Evolutionary conservation across 2,888 invertebrate species (phyloP).

Genomic region (Xestia sexstrigata): DNA sequence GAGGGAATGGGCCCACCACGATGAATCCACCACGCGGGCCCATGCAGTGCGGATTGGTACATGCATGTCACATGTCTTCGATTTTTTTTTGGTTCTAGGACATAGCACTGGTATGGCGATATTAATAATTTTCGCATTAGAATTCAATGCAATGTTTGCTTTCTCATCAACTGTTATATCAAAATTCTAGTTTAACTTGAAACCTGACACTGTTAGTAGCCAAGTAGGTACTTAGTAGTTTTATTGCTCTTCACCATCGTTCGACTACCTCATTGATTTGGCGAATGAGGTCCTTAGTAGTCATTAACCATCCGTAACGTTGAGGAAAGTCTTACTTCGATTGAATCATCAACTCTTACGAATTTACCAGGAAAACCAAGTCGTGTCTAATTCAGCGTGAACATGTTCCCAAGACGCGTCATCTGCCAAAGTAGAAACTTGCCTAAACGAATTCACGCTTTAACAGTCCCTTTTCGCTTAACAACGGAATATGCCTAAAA

Average conservation of each 20-base stretch:
- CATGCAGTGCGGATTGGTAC: too few relatives aligned
- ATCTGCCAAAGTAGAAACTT: slow-evolving; percentile 31
- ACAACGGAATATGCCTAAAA: slow-evolving; percentile 17
- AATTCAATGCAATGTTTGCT: slow-evolving; percentile 28
- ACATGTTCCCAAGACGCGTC: background rate
- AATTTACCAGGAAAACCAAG: slow-evolving; percentile 26
- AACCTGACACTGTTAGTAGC: slow-evolving; percentile 9
- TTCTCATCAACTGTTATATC: slow-evolving; percentile 22
- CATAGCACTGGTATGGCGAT: background rate
- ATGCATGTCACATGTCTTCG: too few relatives aligned
- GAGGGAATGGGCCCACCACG: too few relatives aligned
- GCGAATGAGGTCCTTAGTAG: background rate
- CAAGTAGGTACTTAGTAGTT: background rate
- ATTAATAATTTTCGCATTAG: slow-evolving; percentile 6
- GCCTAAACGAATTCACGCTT: slow-evolving; percentile 13
- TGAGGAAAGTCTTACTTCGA: slow-evolving; percentile 17
- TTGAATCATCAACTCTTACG: slow-evolving; percentile 7
- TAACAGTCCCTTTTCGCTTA: slow-evolving; percentile 23
- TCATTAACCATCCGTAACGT: background rate
- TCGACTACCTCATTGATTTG: background rate
- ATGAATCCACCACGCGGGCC: too few relatives aligned
- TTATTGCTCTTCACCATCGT: background rate
- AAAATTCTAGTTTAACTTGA: slow-evolving; percentile 11
- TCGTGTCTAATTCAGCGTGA: slow-evolving; percentile 3
- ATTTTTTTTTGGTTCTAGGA: too few relatives aligned